Evolutionary conservation across 2,888 invertebrate species (phyloP).

Genomic region (Hartigia nigra): DNA sequence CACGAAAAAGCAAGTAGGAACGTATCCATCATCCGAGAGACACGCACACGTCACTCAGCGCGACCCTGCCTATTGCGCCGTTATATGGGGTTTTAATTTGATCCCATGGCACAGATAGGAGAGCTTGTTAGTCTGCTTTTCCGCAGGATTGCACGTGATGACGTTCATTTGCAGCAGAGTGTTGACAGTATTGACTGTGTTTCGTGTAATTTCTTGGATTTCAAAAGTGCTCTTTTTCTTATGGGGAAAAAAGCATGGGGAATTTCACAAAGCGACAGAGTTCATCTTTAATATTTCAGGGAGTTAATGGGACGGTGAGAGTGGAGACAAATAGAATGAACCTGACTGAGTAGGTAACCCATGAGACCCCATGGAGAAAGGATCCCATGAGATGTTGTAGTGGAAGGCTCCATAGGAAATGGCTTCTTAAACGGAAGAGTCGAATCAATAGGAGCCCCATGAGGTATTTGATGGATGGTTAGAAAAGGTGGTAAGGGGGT

Average conservation of each 20-base stretch:
- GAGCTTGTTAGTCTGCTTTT: conserved; percentile 6
- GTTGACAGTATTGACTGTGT: neutral
- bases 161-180: neutral
- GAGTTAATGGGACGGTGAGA: neutral
- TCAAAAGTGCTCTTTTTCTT: neutral
- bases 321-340: neutral
- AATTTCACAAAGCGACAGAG: neutral
- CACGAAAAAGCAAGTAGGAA: conserved; percentile 30
- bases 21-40: conserved; percentile 48
- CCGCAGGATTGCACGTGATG: neutral
- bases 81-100: conserved; percentile 48
- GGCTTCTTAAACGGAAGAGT: conserved; percentile 21
- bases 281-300: neutral
- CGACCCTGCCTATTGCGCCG: conserved; percentile 9
- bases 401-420: conserved; percentile 15
- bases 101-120: conserved; percentile 40
- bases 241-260: neutral
- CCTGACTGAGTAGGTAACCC: neutral
- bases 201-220: neutral
- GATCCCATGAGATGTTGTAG: neutral
- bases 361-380: neutral
- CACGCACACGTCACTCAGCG: conserved; percentile 50
- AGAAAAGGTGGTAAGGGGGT: conserved; percentile 28
- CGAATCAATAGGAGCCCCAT: conserved; percentile 32
- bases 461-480: conserved; percentile 23